Evolutionary conservation across 2,113 vertebrate genomes (phyloP), one percentile per base, ranked within the genome.

Genomic region (Murina feae): DNA sequence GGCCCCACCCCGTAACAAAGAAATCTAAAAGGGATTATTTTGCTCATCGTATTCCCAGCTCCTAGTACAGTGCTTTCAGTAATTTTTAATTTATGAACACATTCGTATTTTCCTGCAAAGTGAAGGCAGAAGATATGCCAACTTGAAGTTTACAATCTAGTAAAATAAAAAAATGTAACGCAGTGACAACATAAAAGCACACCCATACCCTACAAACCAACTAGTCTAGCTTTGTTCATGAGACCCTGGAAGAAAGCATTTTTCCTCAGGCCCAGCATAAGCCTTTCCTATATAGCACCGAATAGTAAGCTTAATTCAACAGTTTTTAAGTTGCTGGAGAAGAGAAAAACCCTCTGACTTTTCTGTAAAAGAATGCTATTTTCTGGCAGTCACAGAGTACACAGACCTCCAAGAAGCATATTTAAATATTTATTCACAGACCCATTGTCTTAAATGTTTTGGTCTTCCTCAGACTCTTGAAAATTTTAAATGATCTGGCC

Each of bases 391-490:
- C 18, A 58, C 6, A 55, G 4, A 81, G n/a, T n/a, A 89, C 39
- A 92, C 86, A 93, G 60, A 72, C 37, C 9, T 58, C 58, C 25
- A 76, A 60, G 21, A 18, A 88, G 32, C 32, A 75, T 10, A 80
- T 47, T 21, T n/a, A 81, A 72, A 17, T n/a, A 37, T 97, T 96
- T 96, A 91, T 95, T 96, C 18, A 42, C 23, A 83, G 6, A 20
- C 32, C 28, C 55, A 51, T 7, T 47, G 5, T 30, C 76, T 79
- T 47, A 84, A 47, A 39, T 17, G 7, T 47, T 83, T 35, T 16
- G 71, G 21, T 55, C 65, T 2, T 37, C 37, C 23, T 69, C 39
- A 94, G 11, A 37, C 25, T 86, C 37, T 35, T 37, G 25, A 35
- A 30, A 63, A 37, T 75, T 49, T 82, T 42, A 58, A 89, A 23